Percentiles rank a stretch among this genome's conserved stretches.
phyloP scores from a whole-genome alignment of 2,113 vertebrate species.

The Equus quagga region DNA sequence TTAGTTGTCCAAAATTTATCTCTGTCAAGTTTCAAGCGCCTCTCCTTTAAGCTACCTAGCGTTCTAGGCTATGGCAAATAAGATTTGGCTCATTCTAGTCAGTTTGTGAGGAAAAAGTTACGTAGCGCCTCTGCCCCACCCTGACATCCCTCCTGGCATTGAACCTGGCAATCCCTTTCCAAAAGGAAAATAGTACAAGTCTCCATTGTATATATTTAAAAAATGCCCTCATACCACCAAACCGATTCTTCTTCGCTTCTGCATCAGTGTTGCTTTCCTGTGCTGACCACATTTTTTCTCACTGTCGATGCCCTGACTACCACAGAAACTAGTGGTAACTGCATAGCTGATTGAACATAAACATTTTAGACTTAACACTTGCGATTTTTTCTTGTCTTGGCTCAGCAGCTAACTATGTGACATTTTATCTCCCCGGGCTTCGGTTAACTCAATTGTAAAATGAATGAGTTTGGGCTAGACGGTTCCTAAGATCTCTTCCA shows the following conservation, averaged over 20 bases:
- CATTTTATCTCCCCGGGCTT: constrained; percentile 28
- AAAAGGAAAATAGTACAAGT: not conserved
- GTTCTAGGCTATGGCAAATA: not conserved
- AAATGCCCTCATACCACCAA: not conserved
- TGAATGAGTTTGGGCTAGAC: not conserved
- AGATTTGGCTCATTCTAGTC: not conserved
- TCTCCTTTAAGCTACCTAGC: not conserved
- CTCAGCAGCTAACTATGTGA: not conserved
- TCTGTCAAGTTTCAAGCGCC: not conserved
- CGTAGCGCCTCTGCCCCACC: no score
- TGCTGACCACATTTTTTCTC: not conserved
- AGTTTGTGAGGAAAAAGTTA: not conserved
- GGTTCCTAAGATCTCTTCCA: not conserved
- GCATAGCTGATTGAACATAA: not conserved
- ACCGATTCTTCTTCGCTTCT: not conserved
- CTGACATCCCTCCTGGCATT: not conserved
- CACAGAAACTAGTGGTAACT: not conserved
- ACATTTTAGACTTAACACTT: not conserved
- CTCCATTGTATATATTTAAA: not conserved
- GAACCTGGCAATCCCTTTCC: not conserved
- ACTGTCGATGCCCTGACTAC: not conserved
- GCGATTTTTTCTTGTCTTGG: constrained; percentile 25
- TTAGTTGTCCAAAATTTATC: not conserved
- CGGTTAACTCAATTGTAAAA: not conserved
- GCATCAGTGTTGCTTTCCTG: not conserved